Conservation (phyloP, 1,140 invertebrate genomes). For the Drosophila navojoa region DNA sequence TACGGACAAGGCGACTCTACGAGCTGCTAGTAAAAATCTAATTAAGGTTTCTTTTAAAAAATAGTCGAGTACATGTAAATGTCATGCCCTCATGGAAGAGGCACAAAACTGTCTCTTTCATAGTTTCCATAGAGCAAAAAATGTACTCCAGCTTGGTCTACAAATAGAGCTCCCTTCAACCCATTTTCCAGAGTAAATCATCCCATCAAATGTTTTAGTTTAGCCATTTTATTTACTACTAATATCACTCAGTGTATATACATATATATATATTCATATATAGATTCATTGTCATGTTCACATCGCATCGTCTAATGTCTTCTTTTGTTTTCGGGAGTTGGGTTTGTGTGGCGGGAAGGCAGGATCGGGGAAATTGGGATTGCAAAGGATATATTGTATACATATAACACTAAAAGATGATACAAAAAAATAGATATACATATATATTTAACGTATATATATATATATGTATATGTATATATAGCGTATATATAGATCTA, state of each 20-base stretch:
- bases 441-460: too few relatives aligned
- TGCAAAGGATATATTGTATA: slow-evolving; percentile 51
- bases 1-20: too few relatives aligned
- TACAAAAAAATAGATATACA: slow-evolving; percentile 52
- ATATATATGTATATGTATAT: too few relatives aligned
- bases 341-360: slow-evolving; percentile 17
- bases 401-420: slow-evolving; percentile 78
- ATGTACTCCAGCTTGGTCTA: too few relatives aligned
- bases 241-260: slow-evolving; percentile 83
- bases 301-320: slow-evolving; percentile 40
- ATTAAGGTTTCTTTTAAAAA: too few relatives aligned
- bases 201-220: slow-evolving; percentile 47
- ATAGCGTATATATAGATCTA: too few relatives aligned
- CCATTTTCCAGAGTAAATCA: background rate
- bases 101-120: too few relatives aligned
- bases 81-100: too few relatives aligned
- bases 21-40: too few relatives aligned
- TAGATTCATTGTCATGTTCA: slow-evolving; percentile 67
- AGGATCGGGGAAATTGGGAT: background rate
- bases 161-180: too few relatives aligned
- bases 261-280: slow-evolving; percentile 58
- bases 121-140: too few relatives aligned
- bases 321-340: background rate
- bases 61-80: too few relatives aligned
- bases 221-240: slow-evolving; percentile 83